Evolutionary conservation across 2,113 vertebrate genomes (phyloP), one percentile per base, ranked within the genome.

Genomic region (Oncorhynchus kisutch): DNA sequence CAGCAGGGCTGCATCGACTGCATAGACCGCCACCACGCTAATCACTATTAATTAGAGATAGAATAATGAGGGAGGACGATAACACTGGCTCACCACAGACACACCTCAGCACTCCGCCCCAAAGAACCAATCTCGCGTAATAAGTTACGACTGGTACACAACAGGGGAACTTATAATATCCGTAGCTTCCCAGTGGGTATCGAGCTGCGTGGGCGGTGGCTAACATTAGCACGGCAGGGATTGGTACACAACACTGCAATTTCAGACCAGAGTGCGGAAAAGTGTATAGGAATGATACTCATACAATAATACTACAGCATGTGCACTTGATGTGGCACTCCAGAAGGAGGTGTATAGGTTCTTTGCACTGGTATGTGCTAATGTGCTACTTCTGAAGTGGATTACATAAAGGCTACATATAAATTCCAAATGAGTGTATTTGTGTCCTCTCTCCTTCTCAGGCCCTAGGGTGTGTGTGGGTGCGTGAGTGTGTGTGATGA

Each of bases 1-100:
- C 14, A 39, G 51, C 72, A 39, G 73, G 70, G 80, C 71, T 84
- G 84, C 80, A 80, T 18, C 14, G 51, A 82, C 88, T 75, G 78
- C 83, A 81, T 81, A 69, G 73, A 93, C 79, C 82, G 54, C 74
- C 14, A 78, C 76, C 71, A 81, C 75, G 74, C 81, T 89, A 87
- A 90, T 90, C 68, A 78, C 74, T 77, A 83, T 75, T 75, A 88
- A 87, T 89, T 84, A 81, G 81, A 66, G 65, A 71, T 34, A 66
- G 81, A 86, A 78, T 70, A 82, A 74, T 75, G 83, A 60, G 4
- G 73, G 71, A 18, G 5, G 20, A 20, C 57, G 24, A 60, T 22
- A 18, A 71, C 3, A 71, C 22, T 6, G 48, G 16, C 22, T 22
- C 20, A 62, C n/a, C 9, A 64, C 24, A 13, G 60, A n/a, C 12